phyloP scores from a whole-genome alignment of 2,888 invertebrate species.

The Spialia ferax region DNA sequence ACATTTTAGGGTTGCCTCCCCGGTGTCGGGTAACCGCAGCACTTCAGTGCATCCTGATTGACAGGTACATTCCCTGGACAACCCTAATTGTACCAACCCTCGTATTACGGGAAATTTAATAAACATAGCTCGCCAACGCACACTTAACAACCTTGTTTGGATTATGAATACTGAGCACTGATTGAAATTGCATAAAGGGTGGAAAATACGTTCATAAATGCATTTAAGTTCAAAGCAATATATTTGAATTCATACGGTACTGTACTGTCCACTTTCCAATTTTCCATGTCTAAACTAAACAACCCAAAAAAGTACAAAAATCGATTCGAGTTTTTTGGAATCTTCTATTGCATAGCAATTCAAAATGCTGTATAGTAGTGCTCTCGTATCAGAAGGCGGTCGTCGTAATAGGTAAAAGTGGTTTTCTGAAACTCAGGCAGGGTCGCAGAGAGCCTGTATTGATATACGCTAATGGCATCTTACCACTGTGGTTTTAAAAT shows the following conservation, averaged over 20 bases:
- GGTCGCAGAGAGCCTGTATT: too few relatives aligned
- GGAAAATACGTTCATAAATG: constrained; percentile 42
- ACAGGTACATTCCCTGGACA: constrained; percentile 73
- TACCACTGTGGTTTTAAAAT: too few relatives aligned
- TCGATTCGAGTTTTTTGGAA: too few relatives aligned
- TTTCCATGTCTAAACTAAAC: too few relatives aligned
- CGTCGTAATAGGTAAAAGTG: too few relatives aligned
- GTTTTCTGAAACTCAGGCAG: too few relatives aligned
- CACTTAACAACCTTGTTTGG: constrained; percentile 61
- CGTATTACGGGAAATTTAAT: constrained; percentile 75
- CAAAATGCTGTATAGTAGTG: too few relatives aligned
- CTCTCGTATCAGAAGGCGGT: too few relatives aligned
- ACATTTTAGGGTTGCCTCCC: constrained; percentile 50
- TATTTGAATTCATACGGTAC: neutral
- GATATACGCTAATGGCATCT: too few relatives aligned
- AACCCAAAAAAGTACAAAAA: too few relatives aligned
- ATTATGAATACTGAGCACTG: constrained; percentile 61
- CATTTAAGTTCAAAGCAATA: constrained; percentile 1
- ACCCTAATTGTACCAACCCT: constrained; percentile 69
- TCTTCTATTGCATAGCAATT: too few relatives aligned
- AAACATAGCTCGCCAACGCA: constrained; percentile 65
- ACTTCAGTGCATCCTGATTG: constrained; percentile 65
- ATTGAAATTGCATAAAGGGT: constrained; percentile 66
- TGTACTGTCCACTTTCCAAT: neutral
- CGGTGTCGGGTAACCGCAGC: constrained; percentile 63